Percentiles rank a stretch among this genome's conserved stretches.
These are phyloP conservation scores for Athene cunicularia DNA, from an alignment of 2,113 vertebrate genomes.

Conservation along the genomic window DNA sequence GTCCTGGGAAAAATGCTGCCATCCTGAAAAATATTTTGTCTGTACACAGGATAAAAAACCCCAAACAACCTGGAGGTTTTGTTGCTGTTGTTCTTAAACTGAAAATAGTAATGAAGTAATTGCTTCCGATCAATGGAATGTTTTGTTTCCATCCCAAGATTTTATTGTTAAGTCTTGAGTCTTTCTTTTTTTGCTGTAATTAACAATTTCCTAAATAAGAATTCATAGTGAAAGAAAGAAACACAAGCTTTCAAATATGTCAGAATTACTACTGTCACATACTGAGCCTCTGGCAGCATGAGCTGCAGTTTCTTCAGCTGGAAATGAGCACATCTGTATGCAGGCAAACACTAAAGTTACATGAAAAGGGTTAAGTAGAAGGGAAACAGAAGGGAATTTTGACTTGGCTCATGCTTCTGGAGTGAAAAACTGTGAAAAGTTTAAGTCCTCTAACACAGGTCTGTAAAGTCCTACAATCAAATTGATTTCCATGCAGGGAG, in stretches of 20 bases:
- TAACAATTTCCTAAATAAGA: background rate
- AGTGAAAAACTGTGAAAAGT: background rate
- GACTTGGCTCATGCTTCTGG: background rate
- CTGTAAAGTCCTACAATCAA: background rate
- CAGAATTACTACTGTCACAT: background rate
- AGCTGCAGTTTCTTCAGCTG: background rate
- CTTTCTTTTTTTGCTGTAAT: background rate
- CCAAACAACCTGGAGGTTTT: background rate
- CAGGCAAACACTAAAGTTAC: background rate
- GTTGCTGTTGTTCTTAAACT: background rate
- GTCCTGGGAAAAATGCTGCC: background rate
- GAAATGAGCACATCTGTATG: background rate
- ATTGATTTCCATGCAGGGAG: background rate
- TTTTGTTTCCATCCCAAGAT: background rate
- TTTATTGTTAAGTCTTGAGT: background rate
- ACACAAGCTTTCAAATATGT: background rate
- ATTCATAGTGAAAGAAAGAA: background rate
- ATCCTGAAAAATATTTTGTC: background rate
- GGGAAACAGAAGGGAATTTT: background rate
- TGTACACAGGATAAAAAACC: background rate
- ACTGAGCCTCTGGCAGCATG: background rate
- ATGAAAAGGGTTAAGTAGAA: background rate
- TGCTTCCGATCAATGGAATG: background rate
- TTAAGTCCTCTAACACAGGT: background rate
- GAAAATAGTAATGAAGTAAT: background rate